These are phyloP conservation scores for Timandra comae DNA, from an alignment of 2,888 invertebrate species.

Conservation along the genomic window DNA sequence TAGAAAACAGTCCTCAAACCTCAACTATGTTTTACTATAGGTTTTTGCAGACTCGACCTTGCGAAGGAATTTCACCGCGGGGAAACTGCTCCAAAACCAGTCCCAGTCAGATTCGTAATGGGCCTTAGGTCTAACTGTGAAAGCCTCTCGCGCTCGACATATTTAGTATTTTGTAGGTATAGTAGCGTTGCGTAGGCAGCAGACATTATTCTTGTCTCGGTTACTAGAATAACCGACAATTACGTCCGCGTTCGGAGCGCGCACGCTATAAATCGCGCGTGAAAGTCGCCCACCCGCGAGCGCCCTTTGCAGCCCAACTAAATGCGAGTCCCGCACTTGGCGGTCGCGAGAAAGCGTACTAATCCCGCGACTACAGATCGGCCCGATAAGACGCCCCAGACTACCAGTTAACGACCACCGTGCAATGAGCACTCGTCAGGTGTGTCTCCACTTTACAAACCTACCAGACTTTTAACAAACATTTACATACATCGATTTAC, in stretches of 20 bases:
- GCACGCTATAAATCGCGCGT: constrained; percentile 13
- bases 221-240: constrained; percentile 11
- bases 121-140: too few relatives aligned
- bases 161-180: too few relatives aligned
- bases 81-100: too few relatives aligned
- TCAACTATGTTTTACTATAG: too few relatives aligned
- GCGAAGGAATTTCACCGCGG: too few relatives aligned
- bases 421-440: neutral
- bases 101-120: too few relatives aligned
- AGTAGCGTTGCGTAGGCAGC: neutral
- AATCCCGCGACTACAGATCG: constrained; percentile 9
- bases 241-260: constrained; percentile 12
- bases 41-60: too few relatives aligned
- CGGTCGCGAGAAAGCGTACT: constrained; percentile 10
- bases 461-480: too few relatives aligned
- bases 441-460: too few relatives aligned
- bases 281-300: constrained; percentile 13
- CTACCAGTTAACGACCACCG: constrained; percentile 2
- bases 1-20: too few relatives aligned
- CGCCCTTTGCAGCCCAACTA: constrained; percentile 3
- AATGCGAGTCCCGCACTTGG: neutral
- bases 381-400: constrained; percentile 6
- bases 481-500: too few relatives aligned
- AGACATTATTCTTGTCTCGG: constrained; percentile 9
- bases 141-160: too few relatives aligned